Percentiles rank a stretch among this genome's conserved stretches.
These are phyloP conservation scores for Acleris holmiana DNA, from an alignment of 2,888 invertebrate genomes.

Conservation along the genomic window DNA sequence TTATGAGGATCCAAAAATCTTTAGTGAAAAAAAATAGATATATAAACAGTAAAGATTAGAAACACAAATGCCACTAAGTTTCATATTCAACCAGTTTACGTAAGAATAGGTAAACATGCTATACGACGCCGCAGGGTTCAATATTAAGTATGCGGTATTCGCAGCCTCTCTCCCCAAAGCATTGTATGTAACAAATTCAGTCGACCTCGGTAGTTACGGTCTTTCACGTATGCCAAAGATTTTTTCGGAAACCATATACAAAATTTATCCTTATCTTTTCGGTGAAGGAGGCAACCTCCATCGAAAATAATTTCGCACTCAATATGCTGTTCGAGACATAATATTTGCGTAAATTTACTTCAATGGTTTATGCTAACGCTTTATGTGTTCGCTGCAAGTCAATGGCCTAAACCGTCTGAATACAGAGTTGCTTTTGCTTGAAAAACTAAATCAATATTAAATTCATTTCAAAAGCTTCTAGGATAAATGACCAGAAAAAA, in stretches of 20 bases:
- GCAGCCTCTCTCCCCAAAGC: background rate
- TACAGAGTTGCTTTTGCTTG: slow-evolving; percentile 12
- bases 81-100: background rate
- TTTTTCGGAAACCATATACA: slow-evolving; percentile 23
- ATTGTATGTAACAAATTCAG: slow-evolving; percentile 13
- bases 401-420: slow-evolving; percentile 8
- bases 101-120: background rate
- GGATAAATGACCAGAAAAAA: slow-evolving; percentile 7
- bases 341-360: slow-evolving; percentile 35
- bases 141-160: slow-evolving; percentile 1
- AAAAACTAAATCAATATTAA: slow-evolving; percentile 10
- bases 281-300: slow-evolving; percentile 8
- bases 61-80: too few relatives aligned
- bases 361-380: slow-evolving; percentile 24
- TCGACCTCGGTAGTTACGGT: slow-evolving; percentile 10
- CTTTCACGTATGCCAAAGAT: slow-evolving; percentile 20
- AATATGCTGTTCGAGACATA: slow-evolving; percentile 35
- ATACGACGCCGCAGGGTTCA: background rate
- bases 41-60: too few relatives aligned
- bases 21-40: too few relatives aligned
- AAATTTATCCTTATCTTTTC: slow-evolving; percentile 30
- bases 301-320: slow-evolving; percentile 34
- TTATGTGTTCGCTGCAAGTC: slow-evolving; percentile 10
- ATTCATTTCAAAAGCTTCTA: slow-evolving; percentile 16
- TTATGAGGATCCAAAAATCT: too few relatives aligned